phyloP scores from a whole-genome alignment of 2,797 vertebrate species.

The Syngnathus acus region DNA sequence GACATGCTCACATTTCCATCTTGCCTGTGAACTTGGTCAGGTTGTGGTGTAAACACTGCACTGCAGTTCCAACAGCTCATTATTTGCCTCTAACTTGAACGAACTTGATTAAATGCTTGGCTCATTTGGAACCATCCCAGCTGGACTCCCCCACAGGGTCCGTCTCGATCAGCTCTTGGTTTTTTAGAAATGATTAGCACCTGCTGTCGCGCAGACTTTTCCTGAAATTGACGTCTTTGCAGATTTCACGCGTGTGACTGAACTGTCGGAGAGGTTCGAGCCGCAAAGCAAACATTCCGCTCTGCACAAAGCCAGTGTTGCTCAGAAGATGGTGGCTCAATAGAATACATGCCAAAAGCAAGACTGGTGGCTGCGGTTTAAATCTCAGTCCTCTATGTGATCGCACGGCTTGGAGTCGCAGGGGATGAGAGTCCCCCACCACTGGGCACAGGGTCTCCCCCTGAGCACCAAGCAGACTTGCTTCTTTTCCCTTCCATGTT shows the following conservation, averaged over 20 bases:
- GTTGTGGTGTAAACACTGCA: neutral
- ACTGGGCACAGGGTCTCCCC: constrained; percentile 25
- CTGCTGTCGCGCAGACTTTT: neutral
- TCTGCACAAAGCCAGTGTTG: constrained; percentile 47
- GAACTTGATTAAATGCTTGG: constrained; percentile 48
- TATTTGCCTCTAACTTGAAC: constrained; percentile 16
- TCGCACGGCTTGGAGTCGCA: constrained; percentile 43
- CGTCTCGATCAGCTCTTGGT: constrained; percentile 38
- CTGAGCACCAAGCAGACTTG: constrained; percentile 27
- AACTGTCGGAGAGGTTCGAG: constrained; percentile 23
- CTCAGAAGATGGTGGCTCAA: constrained; percentile 17
- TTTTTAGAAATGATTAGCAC: constrained; percentile 33
- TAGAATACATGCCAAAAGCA: constrained; percentile 49
- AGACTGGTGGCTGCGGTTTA: constrained; percentile 56
- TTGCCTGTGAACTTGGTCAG: neutral
- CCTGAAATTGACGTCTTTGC: constrained; percentile 41
- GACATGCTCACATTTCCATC: neutral
- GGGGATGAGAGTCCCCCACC: constrained; percentile 15
- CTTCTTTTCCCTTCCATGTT: constrained; percentile 20
- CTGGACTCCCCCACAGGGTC: constrained; percentile 20
- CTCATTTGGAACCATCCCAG: constrained; percentile 39
- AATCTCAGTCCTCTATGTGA: constrained; percentile 43
- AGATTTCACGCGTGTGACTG: constrained; percentile 31
- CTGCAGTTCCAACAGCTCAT: constrained; percentile 10
- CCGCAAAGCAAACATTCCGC: constrained; percentile 49